A percentile compares a stretch with the other conserved stretches of the same genome.
These are phyloP conservation scores for Drosophila nr. medialis DNA, from an alignment of 2,888 invertebrate genomes.

Conservation along the genomic window DNA sequence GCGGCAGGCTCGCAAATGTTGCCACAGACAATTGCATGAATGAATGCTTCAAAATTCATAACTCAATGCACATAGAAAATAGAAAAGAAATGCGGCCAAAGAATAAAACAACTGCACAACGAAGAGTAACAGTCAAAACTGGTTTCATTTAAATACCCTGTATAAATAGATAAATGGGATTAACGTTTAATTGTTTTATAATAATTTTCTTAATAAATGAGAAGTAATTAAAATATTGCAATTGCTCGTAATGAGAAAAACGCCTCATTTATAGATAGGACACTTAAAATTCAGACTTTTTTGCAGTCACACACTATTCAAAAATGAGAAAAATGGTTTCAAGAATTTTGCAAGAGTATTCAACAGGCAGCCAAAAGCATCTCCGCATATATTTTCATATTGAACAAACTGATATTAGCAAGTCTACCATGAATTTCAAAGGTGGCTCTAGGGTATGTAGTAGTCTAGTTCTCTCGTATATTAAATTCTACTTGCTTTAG, in stretches of 20 bases:
- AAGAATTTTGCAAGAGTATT: background rate
- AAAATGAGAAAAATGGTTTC: background rate
- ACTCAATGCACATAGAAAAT: constrained; percentile 74
- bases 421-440: background rate
- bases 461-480: background rate
- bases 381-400: background rate
- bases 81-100: constrained; percentile 39
- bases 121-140: constrained; percentile 42
- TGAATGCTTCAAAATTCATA: constrained; percentile 69
- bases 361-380: too few species aligned
- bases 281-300: background rate
- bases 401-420: background rate
- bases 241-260: background rate
- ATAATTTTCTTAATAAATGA: background rate
- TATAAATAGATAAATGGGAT: background rate
- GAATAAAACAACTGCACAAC: constrained; percentile 24
- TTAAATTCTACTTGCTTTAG: constrained; percentile 1
- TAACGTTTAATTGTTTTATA: background rate
- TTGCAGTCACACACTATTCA: background rate
- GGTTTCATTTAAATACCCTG: constrained; percentile 36
- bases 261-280: background rate
- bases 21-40: constrained; percentile 54
- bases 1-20: constrained; percentile 41
- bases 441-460: background rate
- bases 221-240: background rate